Base-by-base conservation (phyloP, 1,140 invertebrate genomes). In the Drosophila bocqueti region DNA sequence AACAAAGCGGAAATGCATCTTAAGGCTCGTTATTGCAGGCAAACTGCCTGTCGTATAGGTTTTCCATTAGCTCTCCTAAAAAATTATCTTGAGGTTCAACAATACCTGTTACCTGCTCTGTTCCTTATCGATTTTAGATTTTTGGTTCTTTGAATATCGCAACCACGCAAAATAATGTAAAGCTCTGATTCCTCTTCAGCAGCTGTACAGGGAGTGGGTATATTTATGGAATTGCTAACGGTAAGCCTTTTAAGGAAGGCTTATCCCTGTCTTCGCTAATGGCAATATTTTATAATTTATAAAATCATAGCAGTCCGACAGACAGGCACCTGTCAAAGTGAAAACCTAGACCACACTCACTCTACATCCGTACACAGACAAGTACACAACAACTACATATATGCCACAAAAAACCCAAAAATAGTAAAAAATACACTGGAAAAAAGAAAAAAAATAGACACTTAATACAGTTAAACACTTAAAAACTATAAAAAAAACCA, bases 341-440 rank as follows among this genome's bases (percentile, higher is more conserved):
- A 21, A 4, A 3, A 4, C 21, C 3, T 34, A 31, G 8, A 1
- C 3, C 4, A 29, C 4, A 26, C 38, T 50, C 52, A 71, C 16
- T 42, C 29, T 24, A 50, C 65, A 36, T 13, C 46, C 15, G 29
- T 45, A 68, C 63, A 71, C 67, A 24, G 16, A 18, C 42, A 31
- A 54, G 47, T n/a, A 71, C 67, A 69, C 62, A 50, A 43, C 29
- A 67, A 52, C 29, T 55, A 31, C 16, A 7, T 7, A 31, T 21
- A 7, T 7, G 29, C 38, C 40, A n/a, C 15, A 26, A 42, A 40
- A n/a, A 36, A 16, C 18, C 0, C 3, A 42, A 42, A 21, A 42
- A 24, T 34, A 74, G 4, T 11, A 18, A 63, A 21, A 66, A 40
- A 71, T 38, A 50, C 45, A 69, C 21, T 31, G 8, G 43, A 45